Evolutionary conservation across 2,888 invertebrate genomes (phyloP).

Genomic region (Lucinisca nassula): DNA sequence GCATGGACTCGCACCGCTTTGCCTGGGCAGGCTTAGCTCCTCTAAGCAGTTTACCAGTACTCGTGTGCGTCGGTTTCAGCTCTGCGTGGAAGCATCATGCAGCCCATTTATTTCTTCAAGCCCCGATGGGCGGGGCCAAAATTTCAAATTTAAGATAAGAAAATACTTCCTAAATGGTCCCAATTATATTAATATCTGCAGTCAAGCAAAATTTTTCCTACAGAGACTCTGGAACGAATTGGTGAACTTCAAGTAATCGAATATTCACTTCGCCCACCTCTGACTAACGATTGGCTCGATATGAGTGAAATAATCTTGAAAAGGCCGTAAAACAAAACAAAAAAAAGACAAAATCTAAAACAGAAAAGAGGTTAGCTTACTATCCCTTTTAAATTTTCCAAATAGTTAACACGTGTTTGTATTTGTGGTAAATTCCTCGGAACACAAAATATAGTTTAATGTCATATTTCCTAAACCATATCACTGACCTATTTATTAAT

Average conservation of each 20-base stretch:
- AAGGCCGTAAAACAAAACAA: not conserved
- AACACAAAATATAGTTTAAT: not conserved
- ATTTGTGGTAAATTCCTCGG: not conserved
- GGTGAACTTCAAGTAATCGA: not conserved
- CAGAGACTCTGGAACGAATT: not conserved
- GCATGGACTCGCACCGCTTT: too few relatives aligned
- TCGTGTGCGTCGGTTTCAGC: too few relatives aligned
- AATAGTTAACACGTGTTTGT: not conserved
- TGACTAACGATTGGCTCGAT: not conserved
- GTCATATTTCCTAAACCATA: not conserved
- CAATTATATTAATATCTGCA: too few relatives aligned
- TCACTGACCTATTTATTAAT: not conserved
- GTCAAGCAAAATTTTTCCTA: too few relatives aligned
- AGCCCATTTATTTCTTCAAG: too few relatives aligned
- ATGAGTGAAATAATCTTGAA: not conserved
- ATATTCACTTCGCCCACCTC: not conserved
- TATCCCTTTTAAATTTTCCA: not conserved
- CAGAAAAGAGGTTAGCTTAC: not conserved
- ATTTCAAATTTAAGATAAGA: too few relatives aligned
- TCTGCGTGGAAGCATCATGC: too few relatives aligned
- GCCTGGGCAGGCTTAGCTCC: too few relatives aligned
- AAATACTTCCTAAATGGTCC: too few relatives aligned
- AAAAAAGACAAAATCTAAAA: not conserved
- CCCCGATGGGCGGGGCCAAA: too few relatives aligned
- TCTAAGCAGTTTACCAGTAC: too few relatives aligned